These are phyloP conservation scores for Botia almorhae DNA, from an alignment of 2,797 vertebrate genomes.

Conservation along the genomic window DNA sequence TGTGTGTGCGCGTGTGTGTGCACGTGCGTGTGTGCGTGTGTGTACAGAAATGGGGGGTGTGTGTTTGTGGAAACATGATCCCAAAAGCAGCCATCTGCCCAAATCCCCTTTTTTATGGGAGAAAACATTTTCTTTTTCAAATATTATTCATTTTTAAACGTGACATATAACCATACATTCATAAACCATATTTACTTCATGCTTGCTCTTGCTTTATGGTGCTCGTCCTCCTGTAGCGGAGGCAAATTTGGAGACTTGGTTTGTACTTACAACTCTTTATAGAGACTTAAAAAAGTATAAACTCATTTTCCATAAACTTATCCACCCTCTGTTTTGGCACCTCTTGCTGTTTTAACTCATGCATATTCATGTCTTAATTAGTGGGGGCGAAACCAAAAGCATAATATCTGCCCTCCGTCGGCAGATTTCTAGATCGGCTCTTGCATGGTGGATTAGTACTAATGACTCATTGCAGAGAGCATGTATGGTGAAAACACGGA, in stretches of 20 bases:
- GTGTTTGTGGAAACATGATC: conserved; percentile 56
- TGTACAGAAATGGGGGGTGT: conserved; percentile 32
- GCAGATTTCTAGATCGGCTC: conserved; percentile 16
- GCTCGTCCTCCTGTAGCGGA: conserved; percentile 38
- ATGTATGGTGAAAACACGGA: conserved; percentile 30
- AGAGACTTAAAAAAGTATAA: conserved; percentile 39
- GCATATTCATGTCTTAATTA: conserved; percentile 59
- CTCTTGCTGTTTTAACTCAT: conserved; percentile 58
- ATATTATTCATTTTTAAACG: conserved; percentile 54
- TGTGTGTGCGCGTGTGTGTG: too few relatives aligned
- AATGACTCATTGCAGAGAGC: conserved; percentile 44
- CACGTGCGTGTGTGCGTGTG: too few relatives aligned
- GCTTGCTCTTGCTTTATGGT: conserved; percentile 46
- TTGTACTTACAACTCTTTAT: conserved; percentile 39
- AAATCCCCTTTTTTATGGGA: conserved; percentile 59
- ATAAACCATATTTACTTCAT: conserved; percentile 62
- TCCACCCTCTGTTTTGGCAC: conserved; percentile 42
- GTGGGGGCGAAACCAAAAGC: conserved; percentile 10
- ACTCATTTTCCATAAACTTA: conserved; percentile 56
- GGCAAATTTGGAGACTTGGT: conserved; percentile 25
- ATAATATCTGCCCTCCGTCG: conserved; percentile 12
- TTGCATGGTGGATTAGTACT: conserved; percentile 50
- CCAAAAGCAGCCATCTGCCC: conserved; percentile 62
- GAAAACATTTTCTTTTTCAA: conserved; percentile 49
- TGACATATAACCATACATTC: conserved; percentile 65